A percentile compares a stretch with the other conserved stretches of the same genome.
Evolutionary conservation across 2,797 vertebrate genomes (phyloP).

Genomic region (Melanotaenia nigrans): DNA sequence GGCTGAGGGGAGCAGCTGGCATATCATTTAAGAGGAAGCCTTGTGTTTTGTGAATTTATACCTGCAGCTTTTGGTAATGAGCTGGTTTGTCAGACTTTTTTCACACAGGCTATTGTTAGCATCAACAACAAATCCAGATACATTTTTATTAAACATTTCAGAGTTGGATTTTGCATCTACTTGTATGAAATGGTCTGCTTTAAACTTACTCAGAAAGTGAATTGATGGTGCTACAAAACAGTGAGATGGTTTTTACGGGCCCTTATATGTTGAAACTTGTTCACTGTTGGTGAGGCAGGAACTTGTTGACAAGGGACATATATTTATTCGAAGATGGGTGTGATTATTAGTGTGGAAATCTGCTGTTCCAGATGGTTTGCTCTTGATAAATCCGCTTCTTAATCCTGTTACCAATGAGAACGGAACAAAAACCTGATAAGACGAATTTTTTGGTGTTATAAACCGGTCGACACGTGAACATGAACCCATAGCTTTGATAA

Average conservation of each 20-base stretch:
- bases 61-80: conserved; percentile 9
- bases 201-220: not conserved
- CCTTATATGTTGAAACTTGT: not conserved
- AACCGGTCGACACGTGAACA: not conserved
- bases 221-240: not conserved
- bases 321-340: conserved; percentile 24
- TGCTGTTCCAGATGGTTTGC: conserved; percentile 40
- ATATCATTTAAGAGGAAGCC: conserved; percentile 7
- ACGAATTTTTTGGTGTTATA: not conserved
- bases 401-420: conserved; percentile 20
- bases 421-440: not conserved
- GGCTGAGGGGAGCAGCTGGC: conserved; percentile 8
- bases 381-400: conserved; percentile 22
- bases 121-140: not conserved
- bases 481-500: not conserved
- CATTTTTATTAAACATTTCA: not conserved
- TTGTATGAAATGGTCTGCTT: not conserved
- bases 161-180: not conserved
- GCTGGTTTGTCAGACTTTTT: conserved; percentile 3
- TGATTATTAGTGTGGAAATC: conserved; percentile 52
- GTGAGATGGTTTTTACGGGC: not conserved
- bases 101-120: not conserved
- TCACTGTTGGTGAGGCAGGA: not conserved
- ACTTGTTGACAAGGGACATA: not conserved
- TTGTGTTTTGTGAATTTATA: conserved; percentile 2